Percentiles rank a stretch among this genome's conserved stretches.
Conservation (phyloP, 2,888 invertebrate genomes). For the Nudaria mundana region DNA sequence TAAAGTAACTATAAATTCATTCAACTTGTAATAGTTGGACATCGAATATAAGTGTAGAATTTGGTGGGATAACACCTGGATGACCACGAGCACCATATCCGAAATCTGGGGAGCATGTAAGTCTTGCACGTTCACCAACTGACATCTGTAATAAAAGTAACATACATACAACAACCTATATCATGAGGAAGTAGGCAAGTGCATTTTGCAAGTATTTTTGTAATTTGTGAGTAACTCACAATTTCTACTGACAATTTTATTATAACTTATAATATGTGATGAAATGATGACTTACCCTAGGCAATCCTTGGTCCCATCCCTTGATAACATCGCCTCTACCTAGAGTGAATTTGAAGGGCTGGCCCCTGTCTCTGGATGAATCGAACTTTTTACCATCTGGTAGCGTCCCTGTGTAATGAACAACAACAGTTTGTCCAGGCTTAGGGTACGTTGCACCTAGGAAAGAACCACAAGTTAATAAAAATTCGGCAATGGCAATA, state of each 20-base stretch:
- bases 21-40: conserved; percentile 96
- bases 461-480: too few species aligned
- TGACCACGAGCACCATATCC: conserved; percentile 96
- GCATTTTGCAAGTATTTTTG: too few species aligned
- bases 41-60: conserved; percentile 96
- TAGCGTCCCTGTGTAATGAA: conserved; percentile 97
- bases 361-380: conserved; percentile 96
- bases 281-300: conserved; percentile 88
- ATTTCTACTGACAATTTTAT: too few species aligned
- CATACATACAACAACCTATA: too few species aligned
- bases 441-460: conserved; percentile 95
- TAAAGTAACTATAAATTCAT: conserved; percentile 54
- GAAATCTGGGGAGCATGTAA: conserved; percentile 97
- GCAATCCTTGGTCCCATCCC: conserved; percentile 98
- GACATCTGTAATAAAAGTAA: conserved; percentile 87
- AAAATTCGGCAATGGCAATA: too few species aligned
- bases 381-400: conserved; percentile 96
- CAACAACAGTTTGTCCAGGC: conserved; percentile 95
- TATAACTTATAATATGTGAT: too few species aligned
- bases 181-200: too few species aligned
- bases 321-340: conserved; percentile 98
- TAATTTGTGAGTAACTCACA: neutral
- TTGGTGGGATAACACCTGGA: conserved; percentile 97
- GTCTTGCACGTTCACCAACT: conserved; percentile 94
- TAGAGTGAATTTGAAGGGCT: conserved; percentile 96